These are phyloP conservation scores for Nettapus auritus DNA, from an alignment of 2,113 vertebrate species.

Conservation along the genomic window DNA sequence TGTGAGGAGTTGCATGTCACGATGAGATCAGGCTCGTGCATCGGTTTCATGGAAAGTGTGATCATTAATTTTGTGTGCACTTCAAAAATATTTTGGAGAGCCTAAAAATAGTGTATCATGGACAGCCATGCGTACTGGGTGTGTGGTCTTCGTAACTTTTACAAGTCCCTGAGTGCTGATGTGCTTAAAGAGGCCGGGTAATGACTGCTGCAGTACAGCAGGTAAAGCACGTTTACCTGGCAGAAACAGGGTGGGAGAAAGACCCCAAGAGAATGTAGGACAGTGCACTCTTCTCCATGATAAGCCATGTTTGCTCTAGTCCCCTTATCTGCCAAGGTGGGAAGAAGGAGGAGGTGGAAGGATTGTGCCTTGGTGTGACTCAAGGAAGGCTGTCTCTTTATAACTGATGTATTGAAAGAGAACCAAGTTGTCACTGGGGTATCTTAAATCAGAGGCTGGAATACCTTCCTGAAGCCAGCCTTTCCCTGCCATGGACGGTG, in stretches of 20 bases:
- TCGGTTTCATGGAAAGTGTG: not conserved
- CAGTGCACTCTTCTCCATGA: not conserved
- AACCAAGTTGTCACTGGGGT: not conserved
- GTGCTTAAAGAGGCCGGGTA: not conserved
- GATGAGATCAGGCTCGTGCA: not conserved
- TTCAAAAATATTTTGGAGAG: not conserved
- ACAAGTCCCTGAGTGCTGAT: not conserved
- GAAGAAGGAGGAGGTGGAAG: not conserved
- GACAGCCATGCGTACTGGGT: not conserved
- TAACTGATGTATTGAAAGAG: not conserved
- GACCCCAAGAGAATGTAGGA: not conserved
- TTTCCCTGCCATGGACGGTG: not conserved
- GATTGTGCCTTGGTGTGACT: not conserved
- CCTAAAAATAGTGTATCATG: not conserved
- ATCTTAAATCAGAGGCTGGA: not conserved
- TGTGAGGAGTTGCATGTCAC: not conserved
- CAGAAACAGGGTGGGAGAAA: not conserved
- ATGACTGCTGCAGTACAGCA: not conserved
- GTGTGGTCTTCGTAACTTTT: not conserved
- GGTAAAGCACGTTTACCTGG: not conserved
- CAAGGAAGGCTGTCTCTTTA: not conserved
- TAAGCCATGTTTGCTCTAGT: not conserved
- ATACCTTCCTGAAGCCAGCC: not conserved
- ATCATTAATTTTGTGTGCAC: not conserved
- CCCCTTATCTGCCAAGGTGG: not conserved